These are phyloP conservation scores for Daboia siamensis DNA, from an alignment of 2,113 vertebrate species.

Conservation along the genomic window DNA sequence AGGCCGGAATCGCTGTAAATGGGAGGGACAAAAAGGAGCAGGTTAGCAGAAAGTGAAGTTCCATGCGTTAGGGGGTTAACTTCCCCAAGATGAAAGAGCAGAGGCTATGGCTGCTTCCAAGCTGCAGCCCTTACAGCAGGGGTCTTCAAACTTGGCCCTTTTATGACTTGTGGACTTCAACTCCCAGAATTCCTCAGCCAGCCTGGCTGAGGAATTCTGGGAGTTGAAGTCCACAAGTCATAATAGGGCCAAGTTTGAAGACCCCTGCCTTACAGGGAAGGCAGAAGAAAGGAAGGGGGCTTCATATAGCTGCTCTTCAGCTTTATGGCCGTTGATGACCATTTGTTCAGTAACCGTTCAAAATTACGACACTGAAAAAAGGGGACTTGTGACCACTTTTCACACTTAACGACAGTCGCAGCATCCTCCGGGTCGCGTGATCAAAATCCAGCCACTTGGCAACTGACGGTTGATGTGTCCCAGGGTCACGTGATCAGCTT, in stretches of 20 bases:
- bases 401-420: neutral
- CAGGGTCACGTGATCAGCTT: neutral
- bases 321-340: neutral
- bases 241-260: too few relatives aligned
- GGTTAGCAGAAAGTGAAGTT: neutral
- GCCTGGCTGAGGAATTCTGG: too few relatives aligned
- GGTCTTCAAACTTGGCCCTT: too few relatives aligned
- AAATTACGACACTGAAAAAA: neutral
- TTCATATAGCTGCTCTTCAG: neutral
- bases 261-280: neutral
- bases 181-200: too few relatives aligned
- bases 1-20: slow-evolving; percentile 89
- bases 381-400: neutral
- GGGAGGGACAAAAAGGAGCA: neutral
- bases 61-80: neutral
- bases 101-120: too few relatives aligned
- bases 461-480: too few relatives aligned
- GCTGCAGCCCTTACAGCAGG: neutral
- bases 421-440: neutral
- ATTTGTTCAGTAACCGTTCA: neutral
- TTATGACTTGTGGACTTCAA: too few relatives aligned
- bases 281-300: neutral
- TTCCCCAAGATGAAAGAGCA: too few relatives aligned
- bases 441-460: too few relatives aligned
- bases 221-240: too few relatives aligned